Evolutionary conservation across 2,888 invertebrate species (phyloP).

Genomic region (Apocheima hispidaria): DNA sequence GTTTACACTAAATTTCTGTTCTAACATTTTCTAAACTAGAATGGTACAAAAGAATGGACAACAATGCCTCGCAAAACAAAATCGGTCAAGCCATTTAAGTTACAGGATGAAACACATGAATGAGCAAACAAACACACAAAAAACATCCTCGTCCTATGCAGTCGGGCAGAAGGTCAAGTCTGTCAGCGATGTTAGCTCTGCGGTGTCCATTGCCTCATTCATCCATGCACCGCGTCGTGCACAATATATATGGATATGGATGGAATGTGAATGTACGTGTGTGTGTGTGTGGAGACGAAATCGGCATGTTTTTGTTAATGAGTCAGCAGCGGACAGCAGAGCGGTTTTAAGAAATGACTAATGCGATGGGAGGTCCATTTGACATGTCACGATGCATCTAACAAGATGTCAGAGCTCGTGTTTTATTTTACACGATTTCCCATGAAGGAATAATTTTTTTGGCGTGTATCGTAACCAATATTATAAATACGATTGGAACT

Average conservation of each 20-base stretch:
- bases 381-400: constrained; percentile 22
- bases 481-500: too few relatives aligned
- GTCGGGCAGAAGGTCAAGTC: too few relatives aligned
- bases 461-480: too few relatives aligned
- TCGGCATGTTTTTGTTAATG: constrained; percentile 31
- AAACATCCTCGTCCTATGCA: too few relatives aligned
- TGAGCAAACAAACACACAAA: too few relatives aligned
- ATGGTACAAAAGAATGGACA: too few relatives aligned
- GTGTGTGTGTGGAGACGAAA: constrained; percentile 14
- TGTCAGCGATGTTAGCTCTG: not conserved
- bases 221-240: constrained; percentile 7
- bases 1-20: too few relatives aligned
- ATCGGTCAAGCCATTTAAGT: too few relatives aligned
- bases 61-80: too few relatives aligned
- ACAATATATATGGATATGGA: not conserved
- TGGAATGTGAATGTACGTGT: not conserved
- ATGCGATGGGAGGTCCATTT: constrained; percentile 9
- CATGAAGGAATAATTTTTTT: too few relatives aligned
- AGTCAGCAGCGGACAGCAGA: constrained; percentile 21
- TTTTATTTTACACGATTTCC: not conserved
- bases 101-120: too few relatives aligned
- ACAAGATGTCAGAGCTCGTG: not conserved
- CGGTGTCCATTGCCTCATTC: not conserved
- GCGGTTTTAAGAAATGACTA: constrained; percentile 24
- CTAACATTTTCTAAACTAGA: too few relatives aligned